Conservation (phyloP, 2,113 vertebrate species). For the Balaeniceps rex region DNA sequence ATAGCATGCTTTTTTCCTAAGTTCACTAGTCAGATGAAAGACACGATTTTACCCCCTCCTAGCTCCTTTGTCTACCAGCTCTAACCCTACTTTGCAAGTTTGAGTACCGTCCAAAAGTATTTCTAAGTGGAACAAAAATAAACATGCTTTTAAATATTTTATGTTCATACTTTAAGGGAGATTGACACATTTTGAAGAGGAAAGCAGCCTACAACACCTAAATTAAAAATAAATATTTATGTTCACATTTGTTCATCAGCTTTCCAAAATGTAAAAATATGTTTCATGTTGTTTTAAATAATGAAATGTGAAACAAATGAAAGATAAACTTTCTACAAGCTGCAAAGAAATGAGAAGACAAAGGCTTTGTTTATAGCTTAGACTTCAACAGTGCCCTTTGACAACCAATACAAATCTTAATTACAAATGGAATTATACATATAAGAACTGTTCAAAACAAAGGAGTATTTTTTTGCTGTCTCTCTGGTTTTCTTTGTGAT, state of each 20-base stretch:
- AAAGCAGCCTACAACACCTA: conserved; percentile 52
- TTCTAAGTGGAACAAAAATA: conserved; percentile 55
- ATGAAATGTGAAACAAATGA: conserved; percentile 70
- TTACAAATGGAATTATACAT: conserved; percentile 73
- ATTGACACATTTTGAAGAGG: conserved; percentile 62
- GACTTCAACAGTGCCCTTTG: conserved; percentile 57
- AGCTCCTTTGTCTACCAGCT: conserved; percentile 10
- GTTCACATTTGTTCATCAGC: conserved; percentile 66
- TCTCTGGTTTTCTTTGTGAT: conserved; percentile 55
- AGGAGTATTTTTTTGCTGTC: neutral
- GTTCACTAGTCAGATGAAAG: neutral
- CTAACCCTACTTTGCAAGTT: conserved; percentile 8
- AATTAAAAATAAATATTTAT: conserved; percentile 73
- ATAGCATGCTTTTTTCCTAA: neutral
- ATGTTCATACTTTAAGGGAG: conserved; percentile 45
- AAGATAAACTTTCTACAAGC: conserved; percentile 70
- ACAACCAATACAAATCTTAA: conserved; percentile 61
- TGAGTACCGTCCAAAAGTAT: conserved; percentile 41
- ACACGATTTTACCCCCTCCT: neutral
- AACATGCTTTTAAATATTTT: conserved; percentile 57
- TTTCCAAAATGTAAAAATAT: conserved; percentile 59
- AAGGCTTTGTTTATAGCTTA: conserved; percentile 69
- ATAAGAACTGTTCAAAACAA: conserved; percentile 54
- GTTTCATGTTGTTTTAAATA: conserved; percentile 71
- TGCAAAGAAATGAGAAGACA: conserved; percentile 54